Percentiles rank a stretch among this genome's conserved stretches.
These are phyloP conservation scores for Sinocyclocheilus rhinocerous DNA, from an alignment of 2,113 vertebrate genomes.

Conservation along the genomic window DNA sequence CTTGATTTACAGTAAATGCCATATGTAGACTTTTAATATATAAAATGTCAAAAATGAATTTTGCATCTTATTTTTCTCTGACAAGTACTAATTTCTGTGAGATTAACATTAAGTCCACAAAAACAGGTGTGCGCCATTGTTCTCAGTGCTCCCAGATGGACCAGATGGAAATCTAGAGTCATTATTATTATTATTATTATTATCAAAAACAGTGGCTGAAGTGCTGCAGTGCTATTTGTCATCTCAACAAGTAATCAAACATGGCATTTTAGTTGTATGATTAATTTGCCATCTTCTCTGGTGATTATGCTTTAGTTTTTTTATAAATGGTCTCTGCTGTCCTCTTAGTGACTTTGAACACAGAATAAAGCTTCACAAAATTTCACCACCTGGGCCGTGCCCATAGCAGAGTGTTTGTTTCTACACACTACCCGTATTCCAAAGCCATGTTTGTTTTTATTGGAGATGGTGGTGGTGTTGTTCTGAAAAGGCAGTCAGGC, in stretches of 20 bases:
- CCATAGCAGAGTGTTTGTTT: background rate
- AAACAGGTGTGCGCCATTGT: background rate
- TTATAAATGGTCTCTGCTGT: background rate
- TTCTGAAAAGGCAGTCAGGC: constrained; percentile 15
- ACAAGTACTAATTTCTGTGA: background rate
- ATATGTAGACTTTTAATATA: background rate
- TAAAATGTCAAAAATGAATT: background rate
- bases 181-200: background rate
- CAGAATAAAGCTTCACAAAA: background rate
- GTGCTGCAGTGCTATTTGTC: background rate
- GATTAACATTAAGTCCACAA: background rate
- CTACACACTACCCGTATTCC: background rate
- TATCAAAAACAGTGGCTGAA: background rate
- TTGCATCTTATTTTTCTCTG: background rate
- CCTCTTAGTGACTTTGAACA: background rate
- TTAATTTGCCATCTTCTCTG: background rate
- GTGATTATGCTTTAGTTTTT: background rate
- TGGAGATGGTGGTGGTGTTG: background rate
- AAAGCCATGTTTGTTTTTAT: constrained; percentile 9
- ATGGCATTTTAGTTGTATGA: background rate
- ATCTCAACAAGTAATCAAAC: background rate
- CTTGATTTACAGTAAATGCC: background rate
- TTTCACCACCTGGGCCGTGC: background rate
- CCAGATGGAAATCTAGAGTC: background rate
- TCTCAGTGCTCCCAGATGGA: background rate